These are phyloP conservation scores for Petrocephalus sullivani DNA, from an alignment of 2,797 vertebrate genomes.

Conservation along the genomic window DNA sequence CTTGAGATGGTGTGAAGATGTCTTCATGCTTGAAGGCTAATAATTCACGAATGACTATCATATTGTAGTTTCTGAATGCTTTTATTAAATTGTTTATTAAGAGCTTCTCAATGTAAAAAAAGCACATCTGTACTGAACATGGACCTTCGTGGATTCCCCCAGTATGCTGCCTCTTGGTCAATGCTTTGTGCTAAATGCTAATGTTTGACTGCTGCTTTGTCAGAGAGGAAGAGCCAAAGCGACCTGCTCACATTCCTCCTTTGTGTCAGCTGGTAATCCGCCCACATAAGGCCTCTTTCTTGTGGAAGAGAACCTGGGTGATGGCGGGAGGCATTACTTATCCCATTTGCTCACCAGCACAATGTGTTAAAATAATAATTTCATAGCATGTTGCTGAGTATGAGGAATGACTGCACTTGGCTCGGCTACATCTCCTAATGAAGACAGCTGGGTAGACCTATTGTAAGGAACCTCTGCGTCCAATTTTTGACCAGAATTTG, in stretches of 20 bases:
- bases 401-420: neutral
- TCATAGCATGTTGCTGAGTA: constrained; percentile 6
- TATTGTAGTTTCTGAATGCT: neutral
- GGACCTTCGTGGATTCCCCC: no score
- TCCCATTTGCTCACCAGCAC: neutral
- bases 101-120: neutral
- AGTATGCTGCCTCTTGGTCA: no score
- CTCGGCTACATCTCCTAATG: neutral
- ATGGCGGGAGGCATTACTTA: neutral
- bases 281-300: constrained; percentile 8
- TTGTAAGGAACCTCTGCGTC: neutral
- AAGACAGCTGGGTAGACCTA: neutral
- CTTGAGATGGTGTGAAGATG: neutral
- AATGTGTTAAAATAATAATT: neutral
- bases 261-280: constrained; percentile 31
- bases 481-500: neutral
- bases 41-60: neutral
- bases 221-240: neutral
- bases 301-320: neutral
- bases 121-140: neutral
- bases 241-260: constrained; percentile 19
- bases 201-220: neutral
- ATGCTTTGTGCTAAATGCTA: neutral
- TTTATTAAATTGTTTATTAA: neutral
- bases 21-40: neutral